These are phyloP conservation scores for Holocentrus rufus DNA, from an alignment of 2,797 vertebrate genomes.

Conservation along the genomic window DNA sequence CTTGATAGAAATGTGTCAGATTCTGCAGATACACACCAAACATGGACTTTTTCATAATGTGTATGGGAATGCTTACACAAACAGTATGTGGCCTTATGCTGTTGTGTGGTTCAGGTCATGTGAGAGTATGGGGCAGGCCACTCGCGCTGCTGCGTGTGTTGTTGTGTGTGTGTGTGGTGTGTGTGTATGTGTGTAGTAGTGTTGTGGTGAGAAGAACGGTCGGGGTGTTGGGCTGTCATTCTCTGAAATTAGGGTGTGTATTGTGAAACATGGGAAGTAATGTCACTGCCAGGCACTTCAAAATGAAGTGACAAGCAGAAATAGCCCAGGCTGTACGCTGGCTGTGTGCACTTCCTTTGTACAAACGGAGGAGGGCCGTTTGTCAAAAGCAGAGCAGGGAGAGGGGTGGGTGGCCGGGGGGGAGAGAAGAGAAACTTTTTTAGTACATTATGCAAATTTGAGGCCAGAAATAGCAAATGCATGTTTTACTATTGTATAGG, in stretches of 20 bases:
- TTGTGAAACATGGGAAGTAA: constrained; percentile 87
- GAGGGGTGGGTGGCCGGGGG: constrained; percentile 33
- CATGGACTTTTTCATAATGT: constrained; percentile 12
- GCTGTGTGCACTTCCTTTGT: constrained; percentile 78
- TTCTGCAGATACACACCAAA: constrained; percentile 30
- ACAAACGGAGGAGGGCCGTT: constrained; percentile 50
- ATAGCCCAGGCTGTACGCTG: constrained; percentile 72
- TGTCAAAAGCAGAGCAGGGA: constrained; percentile 63
- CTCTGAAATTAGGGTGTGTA: constrained; percentile 74
- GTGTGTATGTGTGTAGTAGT: background rate
- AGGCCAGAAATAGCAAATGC: background rate
- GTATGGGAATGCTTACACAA: constrained; percentile 43
- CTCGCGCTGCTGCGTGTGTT: constrained; percentile 59
- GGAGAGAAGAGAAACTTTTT: constrained; percentile 70
- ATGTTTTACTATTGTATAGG: background rate
- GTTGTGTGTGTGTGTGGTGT: constrained; percentile 10
- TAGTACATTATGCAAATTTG: constrained; percentile 64
- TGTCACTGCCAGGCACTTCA: constrained; percentile 76
- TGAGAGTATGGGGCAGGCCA: constrained; percentile 71
- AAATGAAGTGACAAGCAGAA: constrained; percentile 73
- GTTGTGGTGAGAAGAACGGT: background rate
- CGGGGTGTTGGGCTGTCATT: constrained; percentile 59
- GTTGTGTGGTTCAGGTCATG: constrained; percentile 74
- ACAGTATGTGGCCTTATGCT: constrained; percentile 51
- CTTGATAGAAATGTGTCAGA: constrained; percentile 16